Evolutionary conservation across 2,888 invertebrate genomes (phyloP), one percentile per base, ranked within the genome.

Genomic region (Stenotaenia linearis): DNA sequence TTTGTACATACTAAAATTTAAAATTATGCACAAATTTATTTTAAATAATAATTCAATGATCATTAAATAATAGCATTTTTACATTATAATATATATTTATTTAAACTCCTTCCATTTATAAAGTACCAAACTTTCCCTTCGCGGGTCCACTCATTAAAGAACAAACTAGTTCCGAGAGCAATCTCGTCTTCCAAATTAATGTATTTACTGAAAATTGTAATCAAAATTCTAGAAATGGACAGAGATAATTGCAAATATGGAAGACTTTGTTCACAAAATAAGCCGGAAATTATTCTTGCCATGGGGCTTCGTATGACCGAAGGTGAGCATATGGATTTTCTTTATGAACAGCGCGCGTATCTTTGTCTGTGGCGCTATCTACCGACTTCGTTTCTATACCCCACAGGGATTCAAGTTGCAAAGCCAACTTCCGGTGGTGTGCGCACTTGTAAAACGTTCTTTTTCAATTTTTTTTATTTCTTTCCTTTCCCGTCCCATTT

Each of bases 291-390:
- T 69, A 69, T 69, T 69, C 28, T 69, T n/a, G 69, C 69, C 69
- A 15, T 69, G 25, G 25, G 69, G 69, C 69, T 69, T 69, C 25
- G n/a, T 69, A 69, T 69, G 69, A 69, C 69, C 69, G 25, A 69
- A 69, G 69, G 69, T 28, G 69, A 69, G 69, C 28, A 69, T 23
- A 69, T 28, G 69, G 69, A 69, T 69, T 69, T 28, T 69, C 69
- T 69, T 69, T 69, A 10, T 28, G 69, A 69, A 69, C 25, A 69
- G 69, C 69, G 69, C 28, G 5, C 69, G 12, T 69, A 69, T 69
- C 69, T 69, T 69, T 69, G 69, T 69, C 69, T 28, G 69, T 69
- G 69, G 69, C 69, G 69, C 69, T 69, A 69, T 69, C 69, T 69
- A 28, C 69, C 25, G 69, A 28, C 69, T 28, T 69, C 69, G 69